These are phyloP conservation scores for Heliconius himera DNA, from an alignment of 1,140 invertebrate genomes.

Conservation along the genomic window DNA sequence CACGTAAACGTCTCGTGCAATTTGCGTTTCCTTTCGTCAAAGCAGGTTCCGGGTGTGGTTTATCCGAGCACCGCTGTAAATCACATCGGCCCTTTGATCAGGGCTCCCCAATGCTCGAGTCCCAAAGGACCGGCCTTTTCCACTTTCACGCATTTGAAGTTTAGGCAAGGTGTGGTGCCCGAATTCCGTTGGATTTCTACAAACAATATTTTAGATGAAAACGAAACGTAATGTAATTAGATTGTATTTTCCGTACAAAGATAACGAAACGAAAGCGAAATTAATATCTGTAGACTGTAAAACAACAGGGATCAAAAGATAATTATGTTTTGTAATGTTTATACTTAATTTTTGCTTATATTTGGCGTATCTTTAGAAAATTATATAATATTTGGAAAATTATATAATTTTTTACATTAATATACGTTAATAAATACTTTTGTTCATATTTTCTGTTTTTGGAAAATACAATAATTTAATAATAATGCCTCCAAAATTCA, in stretches of 20 bases:
- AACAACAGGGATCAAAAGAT: background rate
- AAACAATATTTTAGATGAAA: constrained; percentile 27
- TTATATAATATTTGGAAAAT: background rate
- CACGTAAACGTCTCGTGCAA: constrained; percentile 35
- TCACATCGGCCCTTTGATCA: constrained; percentile 57
- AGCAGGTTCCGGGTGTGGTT: constrained; percentile 53
- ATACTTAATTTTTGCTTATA: background rate
- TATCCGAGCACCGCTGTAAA: constrained; percentile 53
- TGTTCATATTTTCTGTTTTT: too few relatives aligned
- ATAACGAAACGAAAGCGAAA: background rate
- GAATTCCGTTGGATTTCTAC: constrained; percentile 28
- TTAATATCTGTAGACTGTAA: constrained; percentile 8
- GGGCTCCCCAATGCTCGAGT: constrained; percentile 37
- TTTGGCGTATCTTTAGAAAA: background rate
- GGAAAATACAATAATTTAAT: too few relatives aligned
- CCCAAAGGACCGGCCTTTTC: constrained; percentile 40
- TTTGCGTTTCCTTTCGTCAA: constrained; percentile 46
- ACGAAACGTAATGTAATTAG: background rate
- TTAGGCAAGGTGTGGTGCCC: constrained; percentile 26
- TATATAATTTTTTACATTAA: too few relatives aligned
- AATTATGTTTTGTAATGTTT: background rate
- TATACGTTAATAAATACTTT: too few relatives aligned
- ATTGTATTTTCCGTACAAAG: constrained; percentile 1
- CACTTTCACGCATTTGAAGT: constrained; percentile 43
- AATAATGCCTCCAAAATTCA: too few relatives aligned